Evolutionary conservation across 2,113 vertebrate species (phyloP), one percentile per base, ranked within the genome.

Genomic region (Sinosuthora webbiana): DNA sequence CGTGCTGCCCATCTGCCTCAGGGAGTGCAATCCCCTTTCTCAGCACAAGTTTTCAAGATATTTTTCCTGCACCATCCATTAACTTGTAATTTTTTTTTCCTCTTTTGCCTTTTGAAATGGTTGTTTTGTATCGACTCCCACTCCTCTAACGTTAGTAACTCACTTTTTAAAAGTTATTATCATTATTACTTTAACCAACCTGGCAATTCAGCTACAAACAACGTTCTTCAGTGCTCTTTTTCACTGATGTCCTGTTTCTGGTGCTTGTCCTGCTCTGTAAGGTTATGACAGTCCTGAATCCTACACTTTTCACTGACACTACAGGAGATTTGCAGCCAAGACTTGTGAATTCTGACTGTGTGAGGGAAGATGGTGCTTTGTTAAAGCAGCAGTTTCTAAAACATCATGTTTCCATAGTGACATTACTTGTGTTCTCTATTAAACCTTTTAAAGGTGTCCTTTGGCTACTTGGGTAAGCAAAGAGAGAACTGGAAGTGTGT

Each of bases 371-470:
- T 86, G 76, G 15, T 67, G 80, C 73, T 92, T 82, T 85, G 74
- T 28, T 70, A 55, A 81, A 90, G 71, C 6, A 70, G 60, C 35
- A 59, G 18, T 39, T 60, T 81, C 56, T 81, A 35, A 64, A 93
- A 70, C 47, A 89, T 70, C 35, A 7, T 88, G 64, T 93, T 94
- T 90, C 92, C 52, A 75, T 62, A 70, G 88, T 70, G 85, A 93
- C 75, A 35, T 94, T 77, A 23, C 55, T 45, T 82, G 27, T 10
- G 23, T 31, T 52, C 85, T 89, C 64, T 63, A 16, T 63, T 31
- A 83, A 89, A 91, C 84, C 79, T 57, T 89, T 78, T 27, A 90
- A 77, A 94, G 65, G 69, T 55, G 60, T 94, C 68, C 92, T 91
- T 77, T 47, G 60, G 64, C 62, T 81, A 52, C 76, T 41, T 67